Evolutionary conservation across 2,888 invertebrate species (phyloP).

Genomic region (Allacma fusca): DNA sequence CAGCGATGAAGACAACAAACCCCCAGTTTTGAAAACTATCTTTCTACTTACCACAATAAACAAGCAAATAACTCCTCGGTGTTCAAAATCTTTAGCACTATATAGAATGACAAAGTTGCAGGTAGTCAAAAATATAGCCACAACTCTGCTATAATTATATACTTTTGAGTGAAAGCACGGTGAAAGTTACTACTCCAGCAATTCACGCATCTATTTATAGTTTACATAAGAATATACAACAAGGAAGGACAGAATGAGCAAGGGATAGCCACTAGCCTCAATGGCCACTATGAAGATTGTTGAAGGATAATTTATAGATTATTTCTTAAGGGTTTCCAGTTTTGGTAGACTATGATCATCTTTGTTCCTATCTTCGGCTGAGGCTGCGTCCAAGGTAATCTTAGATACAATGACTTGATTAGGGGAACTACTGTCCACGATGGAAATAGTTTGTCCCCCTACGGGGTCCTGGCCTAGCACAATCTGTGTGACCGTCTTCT

Average conservation of each 20-base stretch:
- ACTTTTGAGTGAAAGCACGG: background rate
- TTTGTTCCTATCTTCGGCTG: constrained; percentile 34
- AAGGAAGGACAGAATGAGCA: background rate
- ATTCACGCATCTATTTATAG: background rate
- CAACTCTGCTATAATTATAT: no score
- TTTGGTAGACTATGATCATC: constrained; percentile 40
- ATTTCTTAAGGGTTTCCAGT: constrained; percentile 36
- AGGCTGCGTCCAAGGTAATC: constrained; percentile 51
- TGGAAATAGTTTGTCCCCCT: constrained; percentile 44
- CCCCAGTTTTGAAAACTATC: no score
- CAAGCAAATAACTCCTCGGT: no score
- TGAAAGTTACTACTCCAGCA: background rate
- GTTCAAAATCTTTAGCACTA: no score
- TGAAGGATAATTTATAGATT: background rate
- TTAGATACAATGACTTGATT: constrained; percentile 55
- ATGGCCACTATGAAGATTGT: background rate
- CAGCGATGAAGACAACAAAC: no score
- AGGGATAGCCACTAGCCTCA: background rate
- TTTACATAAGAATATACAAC: background rate
- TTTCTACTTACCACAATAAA: no score
- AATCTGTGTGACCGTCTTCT: constrained; percentile 59
- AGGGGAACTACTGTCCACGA: constrained; percentile 47
- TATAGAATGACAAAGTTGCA: no score
- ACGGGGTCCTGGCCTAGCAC: constrained; percentile 50
- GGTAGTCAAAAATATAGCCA: no score